Conservation (phyloP, 2,888 invertebrate species). For the Dastarcus helophoroides region DNA sequence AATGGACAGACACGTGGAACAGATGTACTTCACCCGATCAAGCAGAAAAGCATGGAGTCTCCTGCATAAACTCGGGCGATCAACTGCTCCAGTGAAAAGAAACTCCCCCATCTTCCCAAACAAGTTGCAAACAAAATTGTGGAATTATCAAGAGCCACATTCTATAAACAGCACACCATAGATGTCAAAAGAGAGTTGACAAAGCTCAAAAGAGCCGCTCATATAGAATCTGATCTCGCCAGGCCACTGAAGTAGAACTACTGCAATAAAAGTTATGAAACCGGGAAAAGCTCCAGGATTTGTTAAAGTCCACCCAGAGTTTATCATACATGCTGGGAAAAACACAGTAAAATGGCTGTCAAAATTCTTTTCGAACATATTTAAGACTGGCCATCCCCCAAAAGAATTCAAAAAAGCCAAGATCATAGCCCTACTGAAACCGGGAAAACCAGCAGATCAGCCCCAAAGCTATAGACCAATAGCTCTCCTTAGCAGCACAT, state of each 20-base stretch:
- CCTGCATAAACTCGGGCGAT: conserved; percentile 2
- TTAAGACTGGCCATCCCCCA: conserved; percentile 1
- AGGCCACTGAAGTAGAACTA: neutral
- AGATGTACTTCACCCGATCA: conserved; percentile 5
- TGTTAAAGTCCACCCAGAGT: conserved; percentile 5
- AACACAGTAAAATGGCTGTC: neutral
- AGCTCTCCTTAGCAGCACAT: conserved; percentile 4
- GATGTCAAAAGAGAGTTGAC: neutral
- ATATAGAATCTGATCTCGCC: neutral
- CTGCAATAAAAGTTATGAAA: neutral
- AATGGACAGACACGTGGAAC: conserved; percentile 4
- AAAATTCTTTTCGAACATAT: neutral
- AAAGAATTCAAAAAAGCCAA: conserved; percentile 8
- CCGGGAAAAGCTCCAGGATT: conserved; percentile 2
- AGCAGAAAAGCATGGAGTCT: conserved; percentile 6
- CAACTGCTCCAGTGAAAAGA: neutral
- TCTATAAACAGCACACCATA: neutral
- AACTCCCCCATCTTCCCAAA: neutral
- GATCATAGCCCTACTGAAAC: conserved; percentile 9
- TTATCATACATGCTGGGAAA: neutral
- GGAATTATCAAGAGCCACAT: neutral
- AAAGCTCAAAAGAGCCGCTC: neutral
- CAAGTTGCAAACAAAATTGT: conserved; percentile 4
- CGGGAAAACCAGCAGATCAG: conserved; percentile 8
- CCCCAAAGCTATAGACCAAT: conserved; percentile 10